Evolutionary conservation across 2,113 vertebrate species (phyloP), one percentile per base, ranked within the genome.

Genomic region (Syngnathus typhle): DNA sequence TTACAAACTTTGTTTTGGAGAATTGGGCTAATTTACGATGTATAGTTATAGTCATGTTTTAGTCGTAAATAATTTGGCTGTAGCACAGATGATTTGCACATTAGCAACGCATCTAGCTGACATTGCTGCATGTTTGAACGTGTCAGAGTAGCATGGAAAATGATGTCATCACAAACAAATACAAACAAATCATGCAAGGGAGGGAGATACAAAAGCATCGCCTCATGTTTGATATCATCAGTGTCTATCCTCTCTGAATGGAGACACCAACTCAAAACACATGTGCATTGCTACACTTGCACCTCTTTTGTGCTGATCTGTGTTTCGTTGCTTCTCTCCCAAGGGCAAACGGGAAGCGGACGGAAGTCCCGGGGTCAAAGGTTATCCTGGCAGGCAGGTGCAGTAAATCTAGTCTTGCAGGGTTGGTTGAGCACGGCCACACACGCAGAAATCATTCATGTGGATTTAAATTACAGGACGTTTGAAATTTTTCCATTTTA

Each of bases 331-430:
- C 77, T 54, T 81, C 80, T 89, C 77, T 85, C 72, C 67, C 43
- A 91, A 99, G 97, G 96, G 97, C 2, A 88, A 87, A 69, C 91
- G 75, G 46, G 97, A 96, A 91, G 90, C 89, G 36, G 89, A 93
- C 65, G 97, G 97, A 88, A 96, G 93, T 69, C 92, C 92, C 60
- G 96, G 97, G 90, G 96, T 94, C 94, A 99, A 98, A 98, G 96
- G 97, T 94, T 99, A 99, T 98, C 96, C 95, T 96, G 97, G 97
- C 96, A 99, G 97, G 96, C 97, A 99, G 97, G 97, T 99, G 96
- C 97, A 98, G 97, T 98, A 97, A 96, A 95, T 95, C 92, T 92
- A 92, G 89, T 90, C 84, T 85, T 94, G 93, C 91, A 84, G 91
- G 92, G 87, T 83, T 89, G 82, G 74, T 88, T 84, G 65, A 82